Conservation (phyloP, 2,113 vertebrate species). For the Sinosuthora webbiana region DNA sequence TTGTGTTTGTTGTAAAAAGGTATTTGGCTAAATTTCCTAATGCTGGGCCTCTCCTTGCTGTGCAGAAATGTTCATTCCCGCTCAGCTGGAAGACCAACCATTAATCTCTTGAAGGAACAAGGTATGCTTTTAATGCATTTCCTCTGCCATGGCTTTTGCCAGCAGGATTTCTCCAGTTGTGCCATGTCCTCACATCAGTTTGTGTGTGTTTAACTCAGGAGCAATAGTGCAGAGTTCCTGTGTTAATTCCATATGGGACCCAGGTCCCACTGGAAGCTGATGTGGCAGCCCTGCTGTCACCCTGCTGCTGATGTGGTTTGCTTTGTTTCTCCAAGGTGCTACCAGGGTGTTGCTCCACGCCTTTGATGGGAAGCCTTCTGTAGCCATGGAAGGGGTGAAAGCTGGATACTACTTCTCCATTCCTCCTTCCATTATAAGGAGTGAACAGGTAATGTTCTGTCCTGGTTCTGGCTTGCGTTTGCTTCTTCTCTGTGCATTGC, state of each 20-base stretch:
- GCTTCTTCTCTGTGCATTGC: fast-evolving
- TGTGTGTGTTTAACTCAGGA: not conserved
- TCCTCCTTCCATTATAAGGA: conserved; percentile 91
- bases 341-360: conserved; percentile 91
- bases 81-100: conserved; percentile 94
- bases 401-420: conserved; percentile 95
- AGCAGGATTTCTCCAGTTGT: not conserved
- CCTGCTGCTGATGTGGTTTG: not conserved
- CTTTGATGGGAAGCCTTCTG: conserved; percentile 92
- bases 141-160: not conserved
- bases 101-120: conserved; percentile 90
- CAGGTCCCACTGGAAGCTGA: not conserved
- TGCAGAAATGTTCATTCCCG: conserved; percentile 95
- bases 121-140: conserved; percentile 71
- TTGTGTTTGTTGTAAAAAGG: not conserved
- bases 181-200: not conserved
- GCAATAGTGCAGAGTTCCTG: not conserved
- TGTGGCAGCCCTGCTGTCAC: not conserved
- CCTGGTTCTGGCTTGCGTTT: fast-evolving
- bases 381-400: conserved; percentile 92
- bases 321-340: conserved; percentile 73
- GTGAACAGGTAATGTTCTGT: conserved; percentile 83
- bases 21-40: not conserved
- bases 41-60: not conserved
- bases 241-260: not conserved